A percentile compares a stretch with the other conserved stretches of the same genome.
These are phyloP conservation scores for Ceriagrion tenellum DNA, from an alignment of 2,888 invertebrate species.

Conservation along the genomic window DNA sequence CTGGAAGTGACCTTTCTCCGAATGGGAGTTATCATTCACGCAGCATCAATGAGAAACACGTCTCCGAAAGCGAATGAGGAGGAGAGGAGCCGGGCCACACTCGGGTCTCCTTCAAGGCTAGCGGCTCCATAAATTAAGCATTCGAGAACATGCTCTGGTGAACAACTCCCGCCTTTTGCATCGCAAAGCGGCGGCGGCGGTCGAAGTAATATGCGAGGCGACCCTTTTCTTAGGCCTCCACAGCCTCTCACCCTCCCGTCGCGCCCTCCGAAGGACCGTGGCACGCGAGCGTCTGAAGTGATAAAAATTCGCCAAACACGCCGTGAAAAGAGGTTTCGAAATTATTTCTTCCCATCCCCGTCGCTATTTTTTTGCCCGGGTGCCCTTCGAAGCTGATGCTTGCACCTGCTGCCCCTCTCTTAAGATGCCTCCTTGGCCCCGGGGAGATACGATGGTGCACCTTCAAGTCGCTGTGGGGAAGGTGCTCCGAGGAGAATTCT, in stretches of 20 bases:
- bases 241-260: not conserved
- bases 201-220: not conserved
- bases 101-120: conserved; percentile 7
- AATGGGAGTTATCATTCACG: conserved; percentile 1
- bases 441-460: not conserved
- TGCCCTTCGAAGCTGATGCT: conserved; percentile 22
- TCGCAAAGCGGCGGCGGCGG: not conserved
- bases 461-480: not conserved
- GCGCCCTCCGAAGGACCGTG: not conserved
- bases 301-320: not conserved
- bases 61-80: not conserved
- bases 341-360: not conserved
- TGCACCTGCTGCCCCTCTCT: not conserved
- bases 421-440: not conserved
- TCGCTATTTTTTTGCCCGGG: not conserved
- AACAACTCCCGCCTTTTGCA: not conserved
- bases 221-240: not conserved
- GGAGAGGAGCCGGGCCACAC: not conserved
- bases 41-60: conserved; percentile 3
- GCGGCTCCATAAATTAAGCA: conserved; percentile 1
- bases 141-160: not conserved
- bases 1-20: conserved; percentile 5
- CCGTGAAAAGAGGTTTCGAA: not conserved
- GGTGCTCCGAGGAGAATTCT: not conserved
- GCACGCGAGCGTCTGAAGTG: not conserved